Conservation (phyloP, 2,888 invertebrate genomes). For the Apodemia mormo region DNA sequence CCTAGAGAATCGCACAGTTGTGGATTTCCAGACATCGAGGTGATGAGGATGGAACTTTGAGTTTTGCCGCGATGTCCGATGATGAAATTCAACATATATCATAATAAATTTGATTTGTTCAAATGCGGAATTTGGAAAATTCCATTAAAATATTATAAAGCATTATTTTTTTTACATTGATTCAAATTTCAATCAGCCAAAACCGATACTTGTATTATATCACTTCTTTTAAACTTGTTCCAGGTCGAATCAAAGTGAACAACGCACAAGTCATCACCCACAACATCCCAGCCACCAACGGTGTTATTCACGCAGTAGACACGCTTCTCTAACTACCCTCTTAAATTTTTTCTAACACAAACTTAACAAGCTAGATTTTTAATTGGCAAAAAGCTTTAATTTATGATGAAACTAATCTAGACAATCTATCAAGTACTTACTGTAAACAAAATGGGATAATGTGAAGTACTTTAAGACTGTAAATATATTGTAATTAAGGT, state of each 20-base stretch:
- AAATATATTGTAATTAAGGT: conserved; percentile 73
- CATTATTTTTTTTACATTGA: too few relatives aligned
- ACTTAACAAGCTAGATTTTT: not conserved
- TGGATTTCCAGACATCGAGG: too few relatives aligned
- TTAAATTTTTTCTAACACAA: conserved; percentile 25
- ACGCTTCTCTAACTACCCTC: conserved; percentile 59
- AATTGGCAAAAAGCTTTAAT: conserved; percentile 16
- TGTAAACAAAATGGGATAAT: conserved; percentile 11
- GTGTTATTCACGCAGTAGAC: conserved; percentile 92
- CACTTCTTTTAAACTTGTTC: conserved; percentile 38
- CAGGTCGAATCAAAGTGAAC: conserved; percentile 92
- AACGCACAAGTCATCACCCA: conserved; percentile 90
- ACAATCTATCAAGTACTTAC: conserved; percentile 14
- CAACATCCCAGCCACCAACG: conserved; percentile 93
- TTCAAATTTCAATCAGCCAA: too few relatives aligned
- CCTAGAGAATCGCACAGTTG: too few relatives aligned
- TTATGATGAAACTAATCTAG: conserved; percentile 17
- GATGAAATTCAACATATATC: too few relatives aligned
- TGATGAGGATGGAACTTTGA: too few relatives aligned
- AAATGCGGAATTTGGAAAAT: too few relatives aligned
- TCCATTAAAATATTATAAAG: too few relatives aligned
- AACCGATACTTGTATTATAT: too few relatives aligned
- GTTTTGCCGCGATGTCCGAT: too few relatives aligned
- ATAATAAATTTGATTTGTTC: too few relatives aligned
- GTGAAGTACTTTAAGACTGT: conserved; percentile 64